Percentiles rank a stretch among this genome's conserved stretches.
Evolutionary conservation across 2,797 vertebrate species (phyloP).

Genomic region (Pseudochaenichthys georgianus): DNA sequence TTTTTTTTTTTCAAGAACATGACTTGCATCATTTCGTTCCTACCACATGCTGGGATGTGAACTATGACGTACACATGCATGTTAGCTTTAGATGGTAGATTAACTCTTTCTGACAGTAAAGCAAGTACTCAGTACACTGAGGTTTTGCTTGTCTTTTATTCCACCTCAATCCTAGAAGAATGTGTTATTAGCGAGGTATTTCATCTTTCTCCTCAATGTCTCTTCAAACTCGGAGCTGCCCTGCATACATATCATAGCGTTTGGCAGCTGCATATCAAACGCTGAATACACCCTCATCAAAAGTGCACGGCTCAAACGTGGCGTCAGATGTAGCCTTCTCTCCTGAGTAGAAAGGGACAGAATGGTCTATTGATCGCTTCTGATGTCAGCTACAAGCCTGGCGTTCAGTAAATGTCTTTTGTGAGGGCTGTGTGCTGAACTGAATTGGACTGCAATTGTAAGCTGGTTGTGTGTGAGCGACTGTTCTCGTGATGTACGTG

Average conservation of each 20-base stretch:
- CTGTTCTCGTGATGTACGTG: not conserved
- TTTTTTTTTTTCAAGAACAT: not conserved
- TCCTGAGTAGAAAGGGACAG: slow-evolving; percentile 55
- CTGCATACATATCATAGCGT: slow-evolving; percentile 39
- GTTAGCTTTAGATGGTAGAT: slow-evolving; percentile 26
- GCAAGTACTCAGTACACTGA: slow-evolving; percentile 13
- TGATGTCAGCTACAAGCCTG: slow-evolving; percentile 33
- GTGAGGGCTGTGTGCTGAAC: slow-evolving; percentile 6
- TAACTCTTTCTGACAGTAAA: slow-evolving; percentile 39
- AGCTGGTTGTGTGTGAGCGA: not conserved
- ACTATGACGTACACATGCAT: not conserved
- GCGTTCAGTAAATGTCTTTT: slow-evolving; percentile 37
- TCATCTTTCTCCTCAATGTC: slow-evolving; percentile 52
- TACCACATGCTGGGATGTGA: slow-evolving; percentile 21
- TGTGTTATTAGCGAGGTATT: slow-evolving; percentile 51
- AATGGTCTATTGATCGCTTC: slow-evolving; percentile 56
- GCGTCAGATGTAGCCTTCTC: slow-evolving; percentile 60
- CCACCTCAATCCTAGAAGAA: slow-evolving; percentile 22
- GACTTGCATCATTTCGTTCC: slow-evolving; percentile 10
- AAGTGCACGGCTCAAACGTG: slow-evolving; percentile 38
- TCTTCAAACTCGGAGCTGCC: slow-evolving; percentile 50
- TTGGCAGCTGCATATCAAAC: slow-evolving; percentile 72
- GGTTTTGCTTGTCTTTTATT: slow-evolving; percentile 29
- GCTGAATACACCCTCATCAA: slow-evolving; percentile 48
- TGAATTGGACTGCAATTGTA: slow-evolving; percentile 2